Evolutionary conservation across 1,140 invertebrate species (phyloP), one percentile per base, ranked within the genome.

Genomic region (Pectinophora gossypiella): DNA sequence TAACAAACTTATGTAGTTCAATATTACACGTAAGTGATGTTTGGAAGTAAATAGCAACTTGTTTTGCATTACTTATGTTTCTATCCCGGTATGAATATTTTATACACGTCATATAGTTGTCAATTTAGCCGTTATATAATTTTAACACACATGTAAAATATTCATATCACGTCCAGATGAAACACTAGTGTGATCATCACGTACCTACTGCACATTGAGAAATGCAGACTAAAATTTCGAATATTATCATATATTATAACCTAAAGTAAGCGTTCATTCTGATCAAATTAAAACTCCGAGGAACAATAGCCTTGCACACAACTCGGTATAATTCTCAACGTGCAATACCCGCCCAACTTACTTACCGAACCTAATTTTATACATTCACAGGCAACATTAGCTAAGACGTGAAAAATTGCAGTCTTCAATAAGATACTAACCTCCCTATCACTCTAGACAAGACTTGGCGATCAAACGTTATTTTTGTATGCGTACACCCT

Each of bases 361-460:
- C 58, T 60, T 54, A 64, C 57, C 56, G 22, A 62, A 59, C 46
- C 63, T 66, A 66, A 59, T 54, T 57, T 53, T 53, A 60, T 60
- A 69, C 62, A 67, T 52, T 52, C 65, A 69, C 67, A 70, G 64
- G 61, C 74, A 68, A 71, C 55, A 61, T 63, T 62, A 68, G 67
- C 72, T 73, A 74, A 66, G 63, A 72, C 62, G 60, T 74, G 71
- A 77, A 75, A 71, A 81, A 66, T 77, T 80, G 79, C 81, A 85
- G 81, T 85, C 81, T 85, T 85, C 79, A 71, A 66, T 74, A 76
- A n/a, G 69, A 79, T 76, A 77, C 72, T 70, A 76, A 59, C 55
- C 67, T 59, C 54, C 64, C 70, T 66, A 68, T 55, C 64, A 54
- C 64, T 64, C 67, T 51, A 67, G 73, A 80, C 76, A 79, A 83